Evolutionary conservation across 1,140 invertebrate species (phyloP).

Genomic region (Gryon sp.): DNA sequence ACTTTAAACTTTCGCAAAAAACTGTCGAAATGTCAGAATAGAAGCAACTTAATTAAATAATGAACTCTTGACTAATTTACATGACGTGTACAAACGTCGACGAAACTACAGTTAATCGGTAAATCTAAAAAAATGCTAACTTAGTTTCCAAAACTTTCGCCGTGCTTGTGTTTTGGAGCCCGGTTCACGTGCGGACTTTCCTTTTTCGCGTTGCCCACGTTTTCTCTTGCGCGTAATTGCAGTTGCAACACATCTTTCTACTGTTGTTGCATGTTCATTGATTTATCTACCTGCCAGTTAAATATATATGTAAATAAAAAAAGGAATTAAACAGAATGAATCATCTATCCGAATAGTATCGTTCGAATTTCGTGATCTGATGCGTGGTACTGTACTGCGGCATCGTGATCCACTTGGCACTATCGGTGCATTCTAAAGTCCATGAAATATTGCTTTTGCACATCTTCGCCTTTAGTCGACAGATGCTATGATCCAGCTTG

Average conservation of each 20-base stretch:
- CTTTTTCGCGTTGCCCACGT: constrained; percentile 29
- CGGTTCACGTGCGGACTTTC: constrained; percentile 38
- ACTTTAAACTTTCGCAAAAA: too few relatives aligned
- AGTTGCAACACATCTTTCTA: constrained; percentile 46
- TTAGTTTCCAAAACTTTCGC: constrained; percentile 46
- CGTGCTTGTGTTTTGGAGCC: constrained; percentile 21
- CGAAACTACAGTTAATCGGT: neutral
- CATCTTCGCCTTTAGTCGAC: constrained; percentile 11
- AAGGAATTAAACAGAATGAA: too few relatives aligned
- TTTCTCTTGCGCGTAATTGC: constrained; percentile 44
- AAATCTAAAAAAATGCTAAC: neutral
- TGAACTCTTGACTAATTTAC: too few relatives aligned
- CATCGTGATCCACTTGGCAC: constrained; percentile 67
- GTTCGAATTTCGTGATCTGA: constrained; percentile 61
- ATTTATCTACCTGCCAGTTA: constrained; percentile 43
- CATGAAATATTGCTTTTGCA: constrained; percentile 30
- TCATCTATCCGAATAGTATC: constrained; percentile 65
- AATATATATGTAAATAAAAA: constrained; percentile 56
- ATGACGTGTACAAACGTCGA: too few relatives aligned
- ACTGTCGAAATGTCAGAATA: too few relatives aligned
- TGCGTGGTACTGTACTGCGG: constrained; percentile 37
- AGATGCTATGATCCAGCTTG: constrained; percentile 25
- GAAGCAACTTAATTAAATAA: too few relatives aligned
- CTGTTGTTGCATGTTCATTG: constrained; percentile 23
- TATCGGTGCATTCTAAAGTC: constrained; percentile 57